Conservation (phyloP, 2,888 invertebrate genomes). For the Cephus pygmeus region DNA sequence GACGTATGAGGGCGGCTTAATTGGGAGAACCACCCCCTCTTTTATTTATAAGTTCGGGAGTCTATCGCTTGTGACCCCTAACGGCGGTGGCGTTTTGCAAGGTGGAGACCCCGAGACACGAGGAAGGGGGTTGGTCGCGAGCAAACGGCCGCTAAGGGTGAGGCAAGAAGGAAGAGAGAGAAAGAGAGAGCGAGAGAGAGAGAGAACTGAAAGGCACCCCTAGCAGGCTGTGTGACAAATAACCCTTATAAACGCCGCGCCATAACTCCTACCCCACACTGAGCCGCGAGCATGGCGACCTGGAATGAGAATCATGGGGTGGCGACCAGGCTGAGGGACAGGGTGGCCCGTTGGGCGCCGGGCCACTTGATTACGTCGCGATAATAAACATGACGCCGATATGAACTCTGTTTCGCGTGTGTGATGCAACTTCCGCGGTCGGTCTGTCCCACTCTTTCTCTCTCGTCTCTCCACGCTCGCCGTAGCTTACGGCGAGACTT, state of each 20-base stretch:
- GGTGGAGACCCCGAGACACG: neutral
- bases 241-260: slow-evolving; percentile 63
- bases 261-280: slow-evolving; percentile 39
- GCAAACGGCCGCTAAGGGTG: slow-evolving; percentile 26
- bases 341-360: slow-evolving; percentile 39
- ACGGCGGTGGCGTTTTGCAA: neutral
- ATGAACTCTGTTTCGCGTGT: slow-evolving; percentile 48
- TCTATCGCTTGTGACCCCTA: slow-evolving; percentile 48
- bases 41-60: slow-evolving; percentile 64
- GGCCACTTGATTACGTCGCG: slow-evolving; percentile 61
- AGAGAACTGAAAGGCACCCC: slow-evolving; percentile 25
- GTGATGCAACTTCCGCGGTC: slow-evolving; percentile 1
- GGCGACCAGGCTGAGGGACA: slow-evolving; percentile 26
- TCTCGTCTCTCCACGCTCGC: slow-evolving; percentile 18
- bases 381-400: slow-evolving; percentile 64
- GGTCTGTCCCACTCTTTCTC: slow-evolving; percentile 7
- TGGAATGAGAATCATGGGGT: slow-evolving; percentile 52
- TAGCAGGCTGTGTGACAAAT: slow-evolving; percentile 56
- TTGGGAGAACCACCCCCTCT: slow-evolving; percentile 53
- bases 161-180: slow-evolving; percentile 16
- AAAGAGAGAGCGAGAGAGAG: slow-evolving; percentile 27
- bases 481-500: slow-evolving; percentile 26
- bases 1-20: slow-evolving; percentile 62
- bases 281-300: slow-evolving; percentile 49
- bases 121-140: neutral